phyloP scores from a whole-genome alignment of 2,797 vertebrate species.

The Mormyrops attenuatus region DNA sequence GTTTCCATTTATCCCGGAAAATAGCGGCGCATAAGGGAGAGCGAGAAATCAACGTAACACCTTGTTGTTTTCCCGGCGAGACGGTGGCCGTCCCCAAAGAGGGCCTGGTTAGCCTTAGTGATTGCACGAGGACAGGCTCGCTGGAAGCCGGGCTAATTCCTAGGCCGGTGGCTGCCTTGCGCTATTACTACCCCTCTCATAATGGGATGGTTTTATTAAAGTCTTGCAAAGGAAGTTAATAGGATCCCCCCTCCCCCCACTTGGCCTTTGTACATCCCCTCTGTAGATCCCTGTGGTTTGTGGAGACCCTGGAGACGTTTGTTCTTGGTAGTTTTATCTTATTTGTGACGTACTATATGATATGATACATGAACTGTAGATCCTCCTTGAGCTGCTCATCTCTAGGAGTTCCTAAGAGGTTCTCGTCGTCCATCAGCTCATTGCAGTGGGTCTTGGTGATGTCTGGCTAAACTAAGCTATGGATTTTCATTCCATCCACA shows the following conservation, averaged over 20 bases:
- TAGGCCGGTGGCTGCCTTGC: not conserved
- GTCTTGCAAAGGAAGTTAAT: not conserved
- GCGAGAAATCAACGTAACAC: not conserved
- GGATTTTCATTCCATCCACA: not conserved
- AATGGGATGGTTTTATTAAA: conserved; percentile 8
- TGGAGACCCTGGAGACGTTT: not conserved
- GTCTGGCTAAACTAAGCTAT: not conserved
- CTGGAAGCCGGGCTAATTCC: not conserved
- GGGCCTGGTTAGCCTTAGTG: not conserved
- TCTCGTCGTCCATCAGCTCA: not conserved
- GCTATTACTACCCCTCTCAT: not conserved
- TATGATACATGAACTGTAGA: not conserved
- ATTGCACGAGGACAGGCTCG: not conserved
- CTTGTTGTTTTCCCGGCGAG: not conserved
- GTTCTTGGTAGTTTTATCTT: not conserved
- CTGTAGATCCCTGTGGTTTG: not conserved
- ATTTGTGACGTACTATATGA: not conserved
- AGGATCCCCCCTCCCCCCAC: not conserved
- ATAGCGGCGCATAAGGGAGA: conserved; percentile 1
- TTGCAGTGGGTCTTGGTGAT: not conserved
- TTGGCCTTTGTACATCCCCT: not conserved
- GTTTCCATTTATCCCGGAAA: conserved; percentile 4
- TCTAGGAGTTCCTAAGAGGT: not conserved
- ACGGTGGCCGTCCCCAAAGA: not conserved
- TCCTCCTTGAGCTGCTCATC: not conserved